Evolutionary conservation across 2,113 vertebrate genomes (phyloP), one percentile per base, ranked within the genome.

Genomic region (Saimiri boliviensis): DNA sequence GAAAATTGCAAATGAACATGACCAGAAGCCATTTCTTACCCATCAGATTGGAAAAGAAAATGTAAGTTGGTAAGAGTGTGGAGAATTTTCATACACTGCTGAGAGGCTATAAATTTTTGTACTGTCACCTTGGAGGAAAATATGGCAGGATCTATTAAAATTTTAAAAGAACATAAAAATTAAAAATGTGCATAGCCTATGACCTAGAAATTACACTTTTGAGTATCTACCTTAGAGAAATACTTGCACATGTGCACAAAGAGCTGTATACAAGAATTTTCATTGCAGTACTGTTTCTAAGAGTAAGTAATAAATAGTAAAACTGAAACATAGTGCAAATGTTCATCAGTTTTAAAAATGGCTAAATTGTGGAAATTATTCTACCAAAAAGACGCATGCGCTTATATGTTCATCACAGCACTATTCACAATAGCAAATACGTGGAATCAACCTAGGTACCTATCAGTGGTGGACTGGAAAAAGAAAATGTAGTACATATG

Each of bases 81-180:
- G 93, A 94, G 96, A 91, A 94, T 92, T 96, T 94, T 85, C 49
- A 47, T 12, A 32, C 73, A 35, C 71, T 63, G 76, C 79, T 21
- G 88, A 97, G 95, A 96, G 82, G 90, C 97, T 92, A 85, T 96
- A 94, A 97, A 97, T 96, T 88, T 96, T 88, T 96, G 91, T 63
- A 73, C 86, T 85, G 91, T 95, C 93, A 95, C 97, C 96, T 97
- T 91, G 93, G 95, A 96, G 95, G 94, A 95, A 95, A 96, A 96
- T 95, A 97, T 97, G 94, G 88, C 95, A 98, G 96, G 96, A 97
- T 93, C 96, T 97, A 97, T 96, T 96, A 97, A 97, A 95, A 85
- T 56, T 97, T 98, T 97, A 93, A 98, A 96, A 96, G 91, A 91
- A 87, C 89, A 93, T 97, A 95, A 97, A 97, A 97, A 97, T 91